A percentile compares a stretch with the other conserved stretches of the same genome.
Conservation (phyloP, 2,797 vertebrate genomes). For the Sebastiscus albofasciatus region DNA sequence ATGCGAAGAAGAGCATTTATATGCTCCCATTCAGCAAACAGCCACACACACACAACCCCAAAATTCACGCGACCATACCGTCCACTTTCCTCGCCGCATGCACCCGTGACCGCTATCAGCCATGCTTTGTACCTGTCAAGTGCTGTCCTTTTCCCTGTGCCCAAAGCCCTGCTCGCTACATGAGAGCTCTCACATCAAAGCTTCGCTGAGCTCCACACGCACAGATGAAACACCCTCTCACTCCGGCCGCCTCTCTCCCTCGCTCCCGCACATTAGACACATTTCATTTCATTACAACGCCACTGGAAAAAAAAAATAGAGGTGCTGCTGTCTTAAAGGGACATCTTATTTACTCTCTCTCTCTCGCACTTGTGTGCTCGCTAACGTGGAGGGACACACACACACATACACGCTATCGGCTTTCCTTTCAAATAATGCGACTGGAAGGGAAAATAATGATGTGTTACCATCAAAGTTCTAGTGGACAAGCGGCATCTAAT, state of each 20-base stretch:
- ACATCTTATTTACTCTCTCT: conserved; percentile 72
- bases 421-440: conserved; percentile 36
- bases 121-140: conserved; percentile 87
- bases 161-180: conserved; percentile 78
- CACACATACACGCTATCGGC: neutral
- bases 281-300: conserved; percentile 80
- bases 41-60: conserved; percentile 43
- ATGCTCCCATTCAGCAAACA: conserved; percentile 42
- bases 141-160: conserved; percentile 80
- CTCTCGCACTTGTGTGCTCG: conserved; percentile 30
- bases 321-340: conserved; percentile 75
- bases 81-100: conserved; percentile 71
- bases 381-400: conserved; percentile 3
- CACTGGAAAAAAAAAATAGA: conserved; percentile 73
- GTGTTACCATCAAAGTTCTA: conserved; percentile 38
- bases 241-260: conserved; percentile 70
- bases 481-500: conserved; percentile 33
- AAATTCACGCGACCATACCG: conserved; percentile 62
- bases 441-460: conserved; percentile 49
- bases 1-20: conserved; percentile 36
- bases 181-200: conserved; percentile 84
- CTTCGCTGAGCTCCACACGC: conserved; percentile 72
- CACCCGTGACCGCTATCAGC: conserved; percentile 80
- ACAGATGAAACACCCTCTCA: conserved; percentile 82
- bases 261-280: conserved; percentile 79